A percentile compares a stretch with the other conserved stretches of the same genome.
Conservation (phyloP, 2,113 vertebrate species). For the Actenoides hombroni region DNA sequence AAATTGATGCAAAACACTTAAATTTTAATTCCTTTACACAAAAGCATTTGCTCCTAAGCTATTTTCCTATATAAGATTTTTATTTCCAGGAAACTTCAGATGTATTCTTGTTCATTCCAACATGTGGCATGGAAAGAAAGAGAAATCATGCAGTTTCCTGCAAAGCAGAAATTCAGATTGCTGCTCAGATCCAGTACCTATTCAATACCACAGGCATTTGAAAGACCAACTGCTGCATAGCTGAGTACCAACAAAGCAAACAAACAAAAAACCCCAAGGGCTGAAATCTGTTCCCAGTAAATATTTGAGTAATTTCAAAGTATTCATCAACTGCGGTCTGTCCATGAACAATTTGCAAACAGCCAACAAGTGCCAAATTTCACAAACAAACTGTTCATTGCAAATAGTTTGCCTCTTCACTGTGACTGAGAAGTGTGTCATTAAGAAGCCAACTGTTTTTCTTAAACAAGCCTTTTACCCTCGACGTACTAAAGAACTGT, state of each 20-base stretch:
- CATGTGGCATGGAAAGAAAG: background rate
- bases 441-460: background rate
- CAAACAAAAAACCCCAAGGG: background rate
- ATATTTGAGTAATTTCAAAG: conserved; percentile 48
- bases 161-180: background rate
- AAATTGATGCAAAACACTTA: background rate
- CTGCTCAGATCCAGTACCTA: background rate
- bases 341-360: background rate
- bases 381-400: background rate
- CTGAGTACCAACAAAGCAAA: background rate
- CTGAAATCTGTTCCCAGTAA: conserved; percentile 51
- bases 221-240: conserved; percentile 16
- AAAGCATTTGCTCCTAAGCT: background rate
- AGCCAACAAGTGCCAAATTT: conserved; percentile 6
- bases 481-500: background rate
- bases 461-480: background rate
- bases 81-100: background rate
- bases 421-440: background rate
- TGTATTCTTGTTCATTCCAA: background rate
- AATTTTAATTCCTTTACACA: background rate
- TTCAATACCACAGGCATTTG: background rate
- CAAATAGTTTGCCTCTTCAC: background rate
- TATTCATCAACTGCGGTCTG: conserved; percentile 14
- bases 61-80: background rate
- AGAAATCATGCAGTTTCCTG: background rate